Base-by-base conservation (phyloP, 2,888 invertebrate species). In the Diarsia dahlii region DNA sequence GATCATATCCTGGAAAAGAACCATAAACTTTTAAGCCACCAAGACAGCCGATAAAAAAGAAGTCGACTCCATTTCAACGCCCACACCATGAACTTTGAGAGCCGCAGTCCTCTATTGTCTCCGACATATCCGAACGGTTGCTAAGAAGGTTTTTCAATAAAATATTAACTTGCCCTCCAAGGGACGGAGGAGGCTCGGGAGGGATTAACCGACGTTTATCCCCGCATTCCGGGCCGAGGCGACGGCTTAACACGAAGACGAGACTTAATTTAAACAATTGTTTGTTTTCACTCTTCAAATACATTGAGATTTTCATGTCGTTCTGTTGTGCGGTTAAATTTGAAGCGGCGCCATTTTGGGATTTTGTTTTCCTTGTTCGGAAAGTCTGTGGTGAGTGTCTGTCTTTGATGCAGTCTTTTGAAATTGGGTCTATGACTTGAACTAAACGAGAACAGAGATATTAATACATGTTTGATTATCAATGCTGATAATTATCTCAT, bases 121-220 rank as follows among this genome's bases (percentile, higher is more conserved):
- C 84, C 82, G 56, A 84, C 87, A 85, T 82, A 85, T 84, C 80
- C 71, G 68, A 78, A 82, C 79, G 74, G 85, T 85, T 87, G 77
- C 84, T 87, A 88, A 88, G 85, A 82, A 85, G 86, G 87, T 87
- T 89, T 86, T 85, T 87, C 84, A 88, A 87, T 89, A 87, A 88
- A 88, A 87, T 89, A 88, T 90, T 84, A 89, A 89, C 87, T 87
- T 84, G 84, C 82, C 87, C 87, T 84, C 81, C 39, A 73, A 86
- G 87, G 83, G 85, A 80, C 87, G 80, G 77, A 81, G 83, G 80
- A 82, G 82, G 88, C 82, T 82, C 80, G 75, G 79, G 65, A 70
- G 70, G 85, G 89, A 87, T 90, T 84, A 88, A 82, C 84, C 71
- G 81, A 67, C 84, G 90, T 87, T 90, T 87, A 90, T 86, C 88